phyloP scores from a whole-genome alignment of 2,113 vertebrate genomes.

The Ophiodon elongatus region DNA sequence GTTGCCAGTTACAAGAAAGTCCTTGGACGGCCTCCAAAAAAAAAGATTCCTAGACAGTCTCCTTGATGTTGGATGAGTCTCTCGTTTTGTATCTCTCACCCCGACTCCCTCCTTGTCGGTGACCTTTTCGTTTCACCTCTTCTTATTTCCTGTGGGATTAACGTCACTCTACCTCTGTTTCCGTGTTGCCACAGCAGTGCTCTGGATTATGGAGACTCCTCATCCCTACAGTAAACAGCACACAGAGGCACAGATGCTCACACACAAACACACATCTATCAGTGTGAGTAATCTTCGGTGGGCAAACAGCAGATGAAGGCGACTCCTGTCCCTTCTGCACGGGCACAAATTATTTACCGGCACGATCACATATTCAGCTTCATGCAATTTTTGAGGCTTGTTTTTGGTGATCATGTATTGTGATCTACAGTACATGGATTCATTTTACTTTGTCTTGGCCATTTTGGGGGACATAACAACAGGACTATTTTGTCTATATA shows the following conservation, averaged over 20 bases:
- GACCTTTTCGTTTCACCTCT: conserved; percentile 61
- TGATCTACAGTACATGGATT: background rate
- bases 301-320: conserved; percentile 65
- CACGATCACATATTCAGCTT: background rate
- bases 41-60: conserved; percentile 24
- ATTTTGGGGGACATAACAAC: background rate
- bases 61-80: conserved; percentile 32
- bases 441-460: background rate
- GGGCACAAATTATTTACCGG: conserved; percentile 49
- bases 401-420: background rate
- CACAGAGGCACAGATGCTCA: conserved; percentile 66
- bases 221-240: conserved; percentile 73
- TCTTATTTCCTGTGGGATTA: conserved; percentile 63
- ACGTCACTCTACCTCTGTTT: conserved; percentile 48
- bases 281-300: conserved; percentile 50
- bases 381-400: background rate
- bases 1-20: background rate
- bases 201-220: conserved; percentile 71
- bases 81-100: conserved; percentile 34
- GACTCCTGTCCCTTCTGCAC: conserved; percentile 37
- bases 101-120: conserved; percentile 20
- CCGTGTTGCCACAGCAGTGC: conserved; percentile 63
- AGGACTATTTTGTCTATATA: background rate
- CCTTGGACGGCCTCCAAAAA: conserved; percentile 1
- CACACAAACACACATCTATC: conserved; percentile 66